These are phyloP conservation scores for Uloborus diversus DNA, from an alignment of 1,140 invertebrate species.

Conservation along the genomic window DNA sequence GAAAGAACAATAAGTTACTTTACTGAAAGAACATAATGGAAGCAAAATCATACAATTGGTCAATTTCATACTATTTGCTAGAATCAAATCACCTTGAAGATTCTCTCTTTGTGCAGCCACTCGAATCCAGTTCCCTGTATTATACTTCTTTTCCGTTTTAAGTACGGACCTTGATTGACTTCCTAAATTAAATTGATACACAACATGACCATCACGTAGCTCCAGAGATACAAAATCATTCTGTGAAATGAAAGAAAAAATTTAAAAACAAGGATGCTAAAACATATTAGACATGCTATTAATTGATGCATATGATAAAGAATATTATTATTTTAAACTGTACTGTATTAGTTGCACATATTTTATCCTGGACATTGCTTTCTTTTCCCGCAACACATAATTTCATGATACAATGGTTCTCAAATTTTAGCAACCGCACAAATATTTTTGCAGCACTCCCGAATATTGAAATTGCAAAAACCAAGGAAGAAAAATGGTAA, in stretches of 20 bases:
- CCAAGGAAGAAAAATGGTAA: too few relatives aligned
- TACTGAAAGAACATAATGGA: background rate
- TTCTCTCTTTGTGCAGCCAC: slow-evolving; percentile 69
- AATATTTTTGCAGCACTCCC: too few relatives aligned
- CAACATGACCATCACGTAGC: slow-evolving; percentile 77
- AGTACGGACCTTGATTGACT: slow-evolving; percentile 64
- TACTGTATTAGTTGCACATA: background rate
- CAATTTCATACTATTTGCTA: background rate
- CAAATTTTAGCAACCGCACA: too few relatives aligned
- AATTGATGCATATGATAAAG: background rate
- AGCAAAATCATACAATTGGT: background rate
- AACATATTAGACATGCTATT: too few relatives aligned
- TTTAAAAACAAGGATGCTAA: too few relatives aligned
- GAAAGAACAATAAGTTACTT: too few relatives aligned
- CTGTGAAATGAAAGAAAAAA: too few relatives aligned
- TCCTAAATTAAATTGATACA: slow-evolving; percentile 74
- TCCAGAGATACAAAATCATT: slow-evolving; percentile 81
- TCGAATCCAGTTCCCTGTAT: slow-evolving; percentile 72
- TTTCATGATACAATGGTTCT: too few relatives aligned
- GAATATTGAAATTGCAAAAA: too few relatives aligned
- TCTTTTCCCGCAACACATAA: too few relatives aligned
- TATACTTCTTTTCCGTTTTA: slow-evolving; percentile 78
- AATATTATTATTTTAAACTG: slow-evolving; percentile 3
- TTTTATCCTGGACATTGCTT: background rate
- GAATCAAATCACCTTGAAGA: slow-evolving; percentile 54